Conservation (phyloP, 2,113 vertebrate genomes). For the Phylloscopus trochiloides region DNA sequence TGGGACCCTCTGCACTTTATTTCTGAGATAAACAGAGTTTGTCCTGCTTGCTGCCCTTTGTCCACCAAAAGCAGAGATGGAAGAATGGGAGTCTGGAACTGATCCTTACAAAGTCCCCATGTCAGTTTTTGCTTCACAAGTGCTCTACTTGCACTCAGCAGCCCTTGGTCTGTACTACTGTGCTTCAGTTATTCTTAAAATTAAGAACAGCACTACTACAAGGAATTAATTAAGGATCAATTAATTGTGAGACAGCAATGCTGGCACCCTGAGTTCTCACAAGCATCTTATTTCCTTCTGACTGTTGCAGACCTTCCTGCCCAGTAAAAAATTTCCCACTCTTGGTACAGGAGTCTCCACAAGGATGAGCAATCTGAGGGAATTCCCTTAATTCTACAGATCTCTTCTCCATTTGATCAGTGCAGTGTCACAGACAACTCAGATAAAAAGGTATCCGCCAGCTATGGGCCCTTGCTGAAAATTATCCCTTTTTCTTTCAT, state of each 20-base stretch:
- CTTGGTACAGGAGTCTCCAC: not conserved
- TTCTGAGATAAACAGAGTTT: not conserved
- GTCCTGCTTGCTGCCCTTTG: not conserved
- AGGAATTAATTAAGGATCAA: not conserved
- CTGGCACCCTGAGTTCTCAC: not conserved
- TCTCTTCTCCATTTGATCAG: not conserved
- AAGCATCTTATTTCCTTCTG: not conserved
- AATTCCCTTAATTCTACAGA: not conserved
- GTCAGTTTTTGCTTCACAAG: not conserved
- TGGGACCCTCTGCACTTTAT: not conserved
- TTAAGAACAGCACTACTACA: not conserved
- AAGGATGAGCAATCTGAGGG: not conserved
- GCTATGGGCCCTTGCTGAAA: not conserved
- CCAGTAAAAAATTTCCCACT: not conserved
- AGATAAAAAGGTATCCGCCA: not conserved
- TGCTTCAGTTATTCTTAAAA: not conserved
- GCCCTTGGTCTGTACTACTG: not conserved
- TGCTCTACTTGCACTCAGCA: not conserved
- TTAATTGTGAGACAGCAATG: not conserved
- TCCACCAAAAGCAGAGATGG: not conserved
- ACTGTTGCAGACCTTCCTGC: not conserved
- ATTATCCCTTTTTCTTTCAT: not conserved
- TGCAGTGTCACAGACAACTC: not conserved
- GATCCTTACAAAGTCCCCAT: not conserved
- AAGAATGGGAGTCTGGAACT: not conserved